Conservation (phyloP, 1,140 invertebrate genomes). For the Charaxes varanes region DNA sequence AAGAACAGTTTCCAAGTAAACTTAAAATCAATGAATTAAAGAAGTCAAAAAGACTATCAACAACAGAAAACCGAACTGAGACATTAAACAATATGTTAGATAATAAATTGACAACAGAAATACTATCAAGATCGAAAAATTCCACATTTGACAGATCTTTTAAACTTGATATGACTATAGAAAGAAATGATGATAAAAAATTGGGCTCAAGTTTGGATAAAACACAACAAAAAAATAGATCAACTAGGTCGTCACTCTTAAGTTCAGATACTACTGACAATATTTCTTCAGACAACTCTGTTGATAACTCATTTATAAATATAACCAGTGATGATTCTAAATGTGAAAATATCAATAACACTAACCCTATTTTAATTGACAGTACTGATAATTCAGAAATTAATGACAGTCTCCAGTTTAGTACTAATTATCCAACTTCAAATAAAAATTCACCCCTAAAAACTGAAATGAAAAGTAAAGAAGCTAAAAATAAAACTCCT, state of each 20-base stretch:
- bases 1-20: too few relatives aligned
- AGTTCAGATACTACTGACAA: slow-evolving; percentile 35
- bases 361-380: slow-evolving; percentile 48
- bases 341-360: slow-evolving; percentile 42
- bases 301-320: slow-evolving; percentile 39
- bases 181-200: slow-evolving; percentile 18
- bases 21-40: slow-evolving; percentile 2
- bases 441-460: background rate
- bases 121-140: slow-evolving; percentile 4
- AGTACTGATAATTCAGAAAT: slow-evolving; percentile 26
- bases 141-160: slow-evolving; percentile 10
- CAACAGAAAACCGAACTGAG: background rate
- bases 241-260: slow-evolving; percentile 33
- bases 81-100: slow-evolving; percentile 25
- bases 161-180: slow-evolving; percentile 22
- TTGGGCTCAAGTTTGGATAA: slow-evolving; percentile 26
- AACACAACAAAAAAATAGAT: slow-evolving; percentile 11
- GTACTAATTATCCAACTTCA: too few relatives aligned
- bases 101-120: slow-evolving; percentile 12
- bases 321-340: slow-evolving; percentile 51
- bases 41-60: slow-evolving; percentile 7
- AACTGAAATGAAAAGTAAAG: background rate
- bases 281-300: slow-evolving; percentile 31
- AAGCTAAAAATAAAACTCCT: background rate
- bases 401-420: too few relatives aligned